These are phyloP conservation scores for Lordiphosa mommai DNA, from an alignment of 1,140 invertebrate genomes.

Conservation along the genomic window DNA sequence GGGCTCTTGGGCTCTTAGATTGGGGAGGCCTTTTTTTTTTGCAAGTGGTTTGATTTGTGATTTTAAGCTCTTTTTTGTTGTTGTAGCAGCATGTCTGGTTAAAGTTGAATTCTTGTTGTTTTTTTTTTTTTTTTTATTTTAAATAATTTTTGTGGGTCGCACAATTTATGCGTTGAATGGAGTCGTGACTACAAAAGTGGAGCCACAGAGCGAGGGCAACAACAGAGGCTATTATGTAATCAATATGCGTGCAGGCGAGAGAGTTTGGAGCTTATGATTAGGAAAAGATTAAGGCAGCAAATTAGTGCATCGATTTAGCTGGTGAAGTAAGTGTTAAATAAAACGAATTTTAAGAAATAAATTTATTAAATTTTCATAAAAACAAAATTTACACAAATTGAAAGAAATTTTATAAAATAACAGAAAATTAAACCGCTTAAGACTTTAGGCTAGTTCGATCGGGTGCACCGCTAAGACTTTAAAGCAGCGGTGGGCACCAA, in stretches of 20 bases:
- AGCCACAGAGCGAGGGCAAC: constrained; percentile 1
- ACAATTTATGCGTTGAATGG: constrained; percentile 47
- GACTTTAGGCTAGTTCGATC: no score
- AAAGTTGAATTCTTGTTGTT: constrained; percentile 1
- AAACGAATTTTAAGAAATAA: background rate
- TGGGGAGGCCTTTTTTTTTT: constrained; percentile 7
- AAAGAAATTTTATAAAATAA: no score
- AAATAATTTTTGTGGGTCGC: constrained; percentile 39
- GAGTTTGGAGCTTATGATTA: no score
- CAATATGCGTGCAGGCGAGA: no score
- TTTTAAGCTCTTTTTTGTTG: constrained; percentile 14
- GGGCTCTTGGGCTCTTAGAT: background rate
- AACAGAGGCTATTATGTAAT: background rate
- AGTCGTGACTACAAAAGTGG: constrained; percentile 30
- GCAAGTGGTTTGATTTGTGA: constrained; percentile 50
- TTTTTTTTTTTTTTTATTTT: constrained; percentile 12
- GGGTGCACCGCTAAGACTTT: no score
- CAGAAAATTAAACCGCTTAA: no score
- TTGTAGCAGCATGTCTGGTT: background rate
- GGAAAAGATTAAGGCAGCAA: no score
- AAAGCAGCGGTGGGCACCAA: no score
- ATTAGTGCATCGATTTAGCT: no score
- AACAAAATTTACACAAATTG: no score
- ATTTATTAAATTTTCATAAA: no score
- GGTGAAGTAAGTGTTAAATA: no score